Evolutionary conservation across 2,888 invertebrate genomes (phyloP).

Genomic region (Pseudococcus jackbeardsleyi): DNA sequence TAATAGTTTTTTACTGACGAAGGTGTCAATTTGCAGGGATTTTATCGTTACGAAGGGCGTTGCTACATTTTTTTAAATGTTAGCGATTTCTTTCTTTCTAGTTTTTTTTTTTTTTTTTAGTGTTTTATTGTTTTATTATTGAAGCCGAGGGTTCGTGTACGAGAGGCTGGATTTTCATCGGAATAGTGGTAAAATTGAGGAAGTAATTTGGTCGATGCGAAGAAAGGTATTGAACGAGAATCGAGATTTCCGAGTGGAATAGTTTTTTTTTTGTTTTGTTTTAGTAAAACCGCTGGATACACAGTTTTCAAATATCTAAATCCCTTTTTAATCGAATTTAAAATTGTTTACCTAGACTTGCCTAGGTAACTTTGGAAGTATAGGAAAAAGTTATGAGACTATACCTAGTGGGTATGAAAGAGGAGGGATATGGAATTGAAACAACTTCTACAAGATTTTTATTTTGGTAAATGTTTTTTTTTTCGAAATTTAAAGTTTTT

Average conservation of each 20-base stretch:
- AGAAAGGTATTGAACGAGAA: neutral
- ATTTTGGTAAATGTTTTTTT: too few relatives aligned
- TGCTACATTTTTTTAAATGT: constrained; percentile 6
- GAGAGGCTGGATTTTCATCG: neutral
- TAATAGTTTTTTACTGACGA: constrained; percentile 10
- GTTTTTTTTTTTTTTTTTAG: too few relatives aligned
- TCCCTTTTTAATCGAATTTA: too few relatives aligned
- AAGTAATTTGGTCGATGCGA: neutral
- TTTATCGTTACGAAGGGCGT: neutral
- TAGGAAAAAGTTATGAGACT: too few relatives aligned
- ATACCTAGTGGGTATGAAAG: too few relatives aligned
- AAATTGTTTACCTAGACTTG: too few relatives aligned
- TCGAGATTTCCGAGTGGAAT: neutral
- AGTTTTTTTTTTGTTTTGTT: neutral
- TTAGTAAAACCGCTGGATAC: too few relatives aligned
- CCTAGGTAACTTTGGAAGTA: too few relatives aligned
- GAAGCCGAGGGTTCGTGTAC: neutral
- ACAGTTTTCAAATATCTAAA: too few relatives aligned
- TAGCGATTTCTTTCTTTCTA: neutral
- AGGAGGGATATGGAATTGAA: too few relatives aligned
- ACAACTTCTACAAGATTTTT: too few relatives aligned
- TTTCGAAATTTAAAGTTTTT: too few relatives aligned
- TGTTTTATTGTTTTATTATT: neutral
- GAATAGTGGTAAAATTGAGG: neutral
- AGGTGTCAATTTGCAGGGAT: neutral